A percentile compares a stretch with the other conserved stretches of the same genome.
Evolutionary conservation across 2,113 vertebrate species (phyloP).

Genomic region (Lycaon pictus): DNA sequence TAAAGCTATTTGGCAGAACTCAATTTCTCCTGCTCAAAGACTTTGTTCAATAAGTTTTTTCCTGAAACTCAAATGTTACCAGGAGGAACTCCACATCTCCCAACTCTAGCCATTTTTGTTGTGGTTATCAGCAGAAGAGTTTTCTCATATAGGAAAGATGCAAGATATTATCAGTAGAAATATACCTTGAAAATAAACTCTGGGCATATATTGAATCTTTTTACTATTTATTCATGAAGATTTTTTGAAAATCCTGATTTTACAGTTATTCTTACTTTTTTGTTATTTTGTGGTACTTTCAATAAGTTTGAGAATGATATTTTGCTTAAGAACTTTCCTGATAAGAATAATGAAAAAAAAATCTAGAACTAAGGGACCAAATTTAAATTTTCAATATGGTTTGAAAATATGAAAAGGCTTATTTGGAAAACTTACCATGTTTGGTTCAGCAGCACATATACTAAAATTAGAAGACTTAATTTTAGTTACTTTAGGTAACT

Average conservation of each 20-base stretch:
- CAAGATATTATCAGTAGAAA: neutral
- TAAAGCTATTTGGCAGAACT: neutral
- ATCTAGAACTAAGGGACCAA: neutral
- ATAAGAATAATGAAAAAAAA: neutral
- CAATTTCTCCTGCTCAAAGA: neutral
- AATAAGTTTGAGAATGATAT: neutral
- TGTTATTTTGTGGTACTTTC: constrained; percentile 6
- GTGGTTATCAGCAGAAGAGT: neutral
- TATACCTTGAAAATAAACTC: neutral
- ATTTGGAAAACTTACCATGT: constrained; percentile 51
- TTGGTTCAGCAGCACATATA: neutral
- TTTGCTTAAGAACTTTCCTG: neutral
- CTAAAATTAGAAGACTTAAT: neutral
- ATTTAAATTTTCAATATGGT: constrained; percentile 43
- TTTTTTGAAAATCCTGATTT: neutral
- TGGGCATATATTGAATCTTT: neutral
- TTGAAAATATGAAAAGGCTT: constrained; percentile 47
- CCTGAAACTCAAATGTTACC: constrained; percentile 22
- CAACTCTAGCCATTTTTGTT: constrained; percentile 4
- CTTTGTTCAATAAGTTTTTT: constrained; percentile 46
- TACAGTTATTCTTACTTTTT: neutral
- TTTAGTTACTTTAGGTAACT: constrained; percentile 13
- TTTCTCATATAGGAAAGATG: constrained; percentile 11
- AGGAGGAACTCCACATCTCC: neutral
- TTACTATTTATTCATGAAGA: neutral